Evolutionary conservation across 30 jellyfish, hydroid and myxozoan species (phyloP).

Genomic region (Phacellophora camtschatica): DNA sequence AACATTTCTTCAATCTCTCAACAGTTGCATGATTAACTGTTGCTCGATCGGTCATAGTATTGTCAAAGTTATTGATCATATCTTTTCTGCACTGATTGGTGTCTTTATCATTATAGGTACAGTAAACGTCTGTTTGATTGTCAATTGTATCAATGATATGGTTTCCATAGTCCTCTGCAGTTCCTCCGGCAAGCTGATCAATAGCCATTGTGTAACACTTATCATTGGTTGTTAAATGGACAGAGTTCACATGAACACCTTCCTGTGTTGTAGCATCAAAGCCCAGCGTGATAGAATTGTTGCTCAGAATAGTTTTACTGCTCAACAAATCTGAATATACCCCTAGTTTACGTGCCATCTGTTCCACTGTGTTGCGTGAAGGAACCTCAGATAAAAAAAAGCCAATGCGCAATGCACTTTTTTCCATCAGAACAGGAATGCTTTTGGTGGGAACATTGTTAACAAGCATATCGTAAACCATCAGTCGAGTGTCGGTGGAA

Average conservation of each 20-base stretch:
- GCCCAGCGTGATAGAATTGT: not conserved
- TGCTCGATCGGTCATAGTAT: constrained; percentile 41
- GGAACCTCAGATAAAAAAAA: not conserved
- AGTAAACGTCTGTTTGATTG: constrained; percentile 15
- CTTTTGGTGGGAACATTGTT: not conserved
- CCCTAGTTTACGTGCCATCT: not conserved
- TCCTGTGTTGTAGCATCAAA: constrained; percentile 12
- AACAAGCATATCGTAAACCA: not conserved
- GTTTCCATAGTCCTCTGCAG: constrained; percentile 46
- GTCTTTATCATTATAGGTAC: not conserved
- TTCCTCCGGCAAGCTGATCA: constrained; percentile 37
- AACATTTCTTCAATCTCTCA: constrained; percentile 6
- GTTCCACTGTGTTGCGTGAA: not conserved
- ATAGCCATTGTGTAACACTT: not conserved
- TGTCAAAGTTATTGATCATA: not conserved
- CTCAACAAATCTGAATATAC: not conserved
- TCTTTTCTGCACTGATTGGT: constrained; percentile 5
- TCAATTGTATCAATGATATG: constrained; percentile 36
- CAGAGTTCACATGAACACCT: not conserved
- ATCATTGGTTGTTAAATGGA: constrained; percentile 11
- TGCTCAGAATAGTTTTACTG: not conserved
- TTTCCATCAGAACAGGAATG: not conserved
- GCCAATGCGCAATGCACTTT: not conserved
- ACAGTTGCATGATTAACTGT: constrained; percentile 43
- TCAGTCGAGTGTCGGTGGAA: not conserved